Conservation (phyloP, 1,140 invertebrate genomes). For the Orchesella cincta region DNA sequence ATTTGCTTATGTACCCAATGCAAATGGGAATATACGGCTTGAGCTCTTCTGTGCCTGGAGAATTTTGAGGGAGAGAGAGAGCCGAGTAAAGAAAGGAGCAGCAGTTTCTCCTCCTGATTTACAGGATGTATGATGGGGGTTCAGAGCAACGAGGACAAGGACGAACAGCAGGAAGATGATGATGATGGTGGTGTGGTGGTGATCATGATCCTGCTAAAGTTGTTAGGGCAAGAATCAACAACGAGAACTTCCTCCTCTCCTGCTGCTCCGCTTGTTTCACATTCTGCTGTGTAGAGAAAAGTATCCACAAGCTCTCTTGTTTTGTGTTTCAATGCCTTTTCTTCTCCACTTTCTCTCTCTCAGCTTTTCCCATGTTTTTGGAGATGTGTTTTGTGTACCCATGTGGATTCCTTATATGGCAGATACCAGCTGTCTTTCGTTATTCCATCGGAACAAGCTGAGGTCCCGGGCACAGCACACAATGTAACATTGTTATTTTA, state of each 20-base stretch:
- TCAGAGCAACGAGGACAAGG: not conserved
- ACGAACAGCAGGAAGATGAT: too few relatives aligned
- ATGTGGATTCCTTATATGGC: not conserved
- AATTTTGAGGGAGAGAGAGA: not conserved
- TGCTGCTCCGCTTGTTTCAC: not conserved
- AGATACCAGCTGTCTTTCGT: constrained; percentile 12
- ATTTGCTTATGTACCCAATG: too few relatives aligned
- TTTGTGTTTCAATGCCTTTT: not conserved
- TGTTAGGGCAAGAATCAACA: too few relatives aligned
- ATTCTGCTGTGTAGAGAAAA: too few relatives aligned
- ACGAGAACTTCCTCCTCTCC: too few relatives aligned
- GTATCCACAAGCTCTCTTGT: not conserved
- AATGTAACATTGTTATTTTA: too few relatives aligned
- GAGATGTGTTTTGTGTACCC: not conserved
- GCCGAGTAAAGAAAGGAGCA: not conserved
- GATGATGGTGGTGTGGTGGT: not conserved
- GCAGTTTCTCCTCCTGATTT: not conserved
- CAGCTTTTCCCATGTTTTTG: not conserved
- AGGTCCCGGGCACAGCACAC: too few relatives aligned
- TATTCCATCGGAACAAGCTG: not conserved
- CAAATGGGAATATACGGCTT: too few relatives aligned
- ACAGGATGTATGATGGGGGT: not conserved
- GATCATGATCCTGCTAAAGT: too few relatives aligned
- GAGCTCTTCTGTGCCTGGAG: not conserved
- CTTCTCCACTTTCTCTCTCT: not conserved